These are phyloP conservation scores for Aplysia californica DNA, from an alignment of 1,140 invertebrate genomes.

Conservation along the genomic window DNA sequence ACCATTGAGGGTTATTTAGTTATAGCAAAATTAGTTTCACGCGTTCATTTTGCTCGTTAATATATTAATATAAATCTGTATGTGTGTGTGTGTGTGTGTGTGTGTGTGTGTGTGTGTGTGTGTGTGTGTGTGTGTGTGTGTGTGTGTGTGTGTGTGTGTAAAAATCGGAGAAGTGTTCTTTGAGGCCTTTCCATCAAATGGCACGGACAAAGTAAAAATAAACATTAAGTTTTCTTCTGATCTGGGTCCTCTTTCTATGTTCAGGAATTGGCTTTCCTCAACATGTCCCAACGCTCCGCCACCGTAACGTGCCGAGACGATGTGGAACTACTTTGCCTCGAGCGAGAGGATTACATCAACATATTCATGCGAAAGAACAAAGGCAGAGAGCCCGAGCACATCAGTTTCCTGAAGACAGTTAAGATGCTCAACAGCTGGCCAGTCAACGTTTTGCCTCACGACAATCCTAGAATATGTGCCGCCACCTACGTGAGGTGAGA, in stretches of 20 bases:
- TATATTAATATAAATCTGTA: too few species aligned
- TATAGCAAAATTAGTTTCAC: too few species aligned
- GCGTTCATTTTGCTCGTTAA: too few species aligned
- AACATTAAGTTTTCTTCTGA: too few species aligned
- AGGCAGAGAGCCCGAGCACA: slow-evolving; percentile 59
- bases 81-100: too few species aligned
- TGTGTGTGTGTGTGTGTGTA: too few species aligned
- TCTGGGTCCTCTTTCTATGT: neutral
- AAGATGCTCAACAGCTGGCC: slow-evolving; percentile 57
- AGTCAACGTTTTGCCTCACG: slow-evolving; percentile 50
- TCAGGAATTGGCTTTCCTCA: slow-evolving; percentile 64
- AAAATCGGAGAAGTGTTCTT: too few species aligned
- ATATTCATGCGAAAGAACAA: slow-evolving; percentile 62
- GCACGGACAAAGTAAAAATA: too few species aligned
- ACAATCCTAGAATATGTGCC: slow-evolving; percentile 61
- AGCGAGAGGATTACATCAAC: slow-evolving; percentile 63
- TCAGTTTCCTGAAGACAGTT: slow-evolving; percentile 52
- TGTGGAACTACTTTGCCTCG: slow-evolving; percentile 63
- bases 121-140: too few species aligned
- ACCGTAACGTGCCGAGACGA: slow-evolving; percentile 62
- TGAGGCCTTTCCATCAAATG: too few species aligned
- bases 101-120: too few species aligned
- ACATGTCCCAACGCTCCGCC: slow-evolving; percentile 57
- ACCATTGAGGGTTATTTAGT: too few species aligned
- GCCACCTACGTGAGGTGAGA: slow-evolving; percentile 62